Evolutionary conservation across 2,888 invertebrate genomes (phyloP), one percentile per base, ranked within the genome.

Genomic region (Ichneumoninae sp.): DNA sequence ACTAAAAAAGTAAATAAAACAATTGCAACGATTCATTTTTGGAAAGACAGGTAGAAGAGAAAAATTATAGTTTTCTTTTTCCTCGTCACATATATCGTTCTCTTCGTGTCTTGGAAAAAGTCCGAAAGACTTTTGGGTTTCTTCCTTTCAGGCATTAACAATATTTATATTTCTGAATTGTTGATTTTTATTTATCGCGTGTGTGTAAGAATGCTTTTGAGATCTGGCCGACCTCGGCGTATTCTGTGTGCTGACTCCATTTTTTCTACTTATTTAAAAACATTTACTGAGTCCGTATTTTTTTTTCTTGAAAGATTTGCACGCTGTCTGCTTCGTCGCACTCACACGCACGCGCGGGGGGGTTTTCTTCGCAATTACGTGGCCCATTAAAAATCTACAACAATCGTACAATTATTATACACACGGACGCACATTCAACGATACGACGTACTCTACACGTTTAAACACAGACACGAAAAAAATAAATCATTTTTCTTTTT

Each of bases 401-500:
- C 8, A 44, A 50, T 47, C 60, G 44, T 50, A 47, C 69, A 70
- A 50, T 60, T 30, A 77, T 54, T 52, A 60, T 30, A 30, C 68
- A 47, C 68, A 52, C 50, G 5, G 16, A 70, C 30, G 16, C 52
- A 65, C 78, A 78, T 78, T 60, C 57, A 78, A 69, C 57, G 60
- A 36, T 52, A 66, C 50, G 19, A 44, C 66, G 52, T 50, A 70
- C 50, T 33, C 44, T 57, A 44, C 16, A 77, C 69, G 54, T 73
- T 73, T 66, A 73, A 65, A 73, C 73, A 79, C 71, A 65, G 71
- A 79, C 65, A 79, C 63, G 40, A 71, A 50, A 79, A 65, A 54
- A 47, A 79, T 54, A 44, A 44, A 71, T 71, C 30, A 63, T 63
- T 30, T 40, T 26, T 52, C 52, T 54, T 26, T 50, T 16, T 26